Base-by-base conservation (phyloP, 2,113 vertebrate species). In the Pandion haliaetus region DNA sequence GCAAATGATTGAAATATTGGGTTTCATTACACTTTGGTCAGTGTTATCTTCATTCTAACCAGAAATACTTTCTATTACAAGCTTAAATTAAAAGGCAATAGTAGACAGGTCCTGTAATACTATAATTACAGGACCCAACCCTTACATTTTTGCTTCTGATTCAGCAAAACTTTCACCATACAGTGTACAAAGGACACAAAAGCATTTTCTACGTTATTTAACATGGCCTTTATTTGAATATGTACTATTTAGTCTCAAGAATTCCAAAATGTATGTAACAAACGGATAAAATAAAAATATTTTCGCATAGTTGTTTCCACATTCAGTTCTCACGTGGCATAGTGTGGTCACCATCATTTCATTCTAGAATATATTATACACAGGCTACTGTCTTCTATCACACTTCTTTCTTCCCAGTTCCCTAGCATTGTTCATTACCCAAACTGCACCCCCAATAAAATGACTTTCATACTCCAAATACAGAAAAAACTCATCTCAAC, bases 111-210 rank as follows among this genome's bases (percentile, higher is more conserved):
- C 58, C 25, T 78, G 54, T 87, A 95, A 93, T 81, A 66, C 62
- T 52, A 63, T 86, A 96, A 94, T 95, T 95, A 95, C 62, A 94
- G 63, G 66, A 95, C 70, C 45, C 66, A 96, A 44, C 73, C 81
- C 91, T 85, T 65, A 61, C 17, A 87, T 80, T 95, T 95, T 90
- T 93, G 40, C 49, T 93, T 78, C 77, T 89, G 86, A 91, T 96
- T 95, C 95, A 95, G 92, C 80, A 96, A 57, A 94, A 93, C 29
- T 70, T 88, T 47, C 50, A 76, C 81, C 58, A 63, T 55, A 40
- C 8, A 11, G 23, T 2, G 2, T 45, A 62, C 42, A 84, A 86
- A 95, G 74, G 52, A 84, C 47, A 73, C 12, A 21, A 16, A 96
- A 90, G 20, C 67, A 65, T 89, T 63, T 82, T 80, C 67, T 73